Conservation (phyloP, 2,888 invertebrate species). For the Cataglyphis rosenhaueri region DNA sequence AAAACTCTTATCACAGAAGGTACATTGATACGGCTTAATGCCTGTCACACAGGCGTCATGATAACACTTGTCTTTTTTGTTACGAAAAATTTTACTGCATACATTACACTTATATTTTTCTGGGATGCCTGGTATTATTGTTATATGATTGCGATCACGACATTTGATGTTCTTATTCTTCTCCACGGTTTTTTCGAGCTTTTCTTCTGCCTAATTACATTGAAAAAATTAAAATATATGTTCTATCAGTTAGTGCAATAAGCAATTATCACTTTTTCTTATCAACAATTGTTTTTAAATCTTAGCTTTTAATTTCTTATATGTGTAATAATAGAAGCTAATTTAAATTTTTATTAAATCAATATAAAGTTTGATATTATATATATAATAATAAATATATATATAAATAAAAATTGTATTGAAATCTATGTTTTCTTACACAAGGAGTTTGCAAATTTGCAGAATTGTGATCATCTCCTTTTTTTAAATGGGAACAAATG, state of each 20-base stretch:
- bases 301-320: not conserved
- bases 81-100: constrained; percentile 90
- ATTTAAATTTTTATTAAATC: not conserved
- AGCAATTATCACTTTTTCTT: not conserved
- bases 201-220: not conserved
- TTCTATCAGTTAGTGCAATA: not conserved
- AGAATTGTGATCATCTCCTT: constrained; percentile 19
- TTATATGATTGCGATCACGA: constrained; percentile 79
- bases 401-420: not conserved
- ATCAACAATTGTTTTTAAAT: not conserved
- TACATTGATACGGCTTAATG: constrained; percentile 86
- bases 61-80: constrained; percentile 85
- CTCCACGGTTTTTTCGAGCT: not conserved
- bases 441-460: constrained; percentile 31
- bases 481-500: constrained; percentile 48
- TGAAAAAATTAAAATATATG: not conserved
- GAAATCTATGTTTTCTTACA: constrained; percentile 2
- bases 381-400: not conserved
- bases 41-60: constrained; percentile 82
- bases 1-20: constrained; percentile 86
- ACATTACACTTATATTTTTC: constrained; percentile 88
- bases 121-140: constrained; percentile 85
- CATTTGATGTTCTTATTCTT: constrained; percentile 61
- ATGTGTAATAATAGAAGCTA: not conserved
- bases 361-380: not conserved